Evolutionary conservation across 2,888 invertebrate species (phyloP).

Genomic region (Dinocampus coccinellae): DNA sequence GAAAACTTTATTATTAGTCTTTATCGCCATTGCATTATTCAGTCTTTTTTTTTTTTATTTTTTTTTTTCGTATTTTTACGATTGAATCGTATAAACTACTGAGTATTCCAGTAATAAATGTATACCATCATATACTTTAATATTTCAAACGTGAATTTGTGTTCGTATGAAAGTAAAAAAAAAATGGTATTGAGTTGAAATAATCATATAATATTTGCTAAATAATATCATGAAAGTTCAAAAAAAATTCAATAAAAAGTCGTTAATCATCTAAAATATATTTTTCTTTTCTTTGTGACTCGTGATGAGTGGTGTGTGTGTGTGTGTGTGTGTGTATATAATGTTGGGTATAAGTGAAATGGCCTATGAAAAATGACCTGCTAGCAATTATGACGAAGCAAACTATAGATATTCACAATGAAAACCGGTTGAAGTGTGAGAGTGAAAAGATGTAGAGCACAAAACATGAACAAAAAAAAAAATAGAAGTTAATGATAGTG

Average conservation of each 20-base stretch:
- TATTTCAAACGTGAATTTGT: conserved; percentile 1
- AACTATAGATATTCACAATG: not conserved
- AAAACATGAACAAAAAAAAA: not conserved
- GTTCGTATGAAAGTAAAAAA: not conserved
- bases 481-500: not conserved
- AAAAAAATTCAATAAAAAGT: conserved; percentile 8
- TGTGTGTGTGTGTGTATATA: too few relatives aligned
- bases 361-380: conserved; percentile 59
- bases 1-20: conserved; percentile 49
- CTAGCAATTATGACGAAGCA: conserved; percentile 56
- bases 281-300: conserved; percentile 36
- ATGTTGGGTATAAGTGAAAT: conserved; percentile 44
- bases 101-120: not conserved
- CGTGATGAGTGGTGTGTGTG: conserved; percentile 35
- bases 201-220: too few relatives aligned
- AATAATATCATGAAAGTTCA: not conserved
- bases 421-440: not conserved
- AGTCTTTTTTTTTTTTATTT: too few relatives aligned
- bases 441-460: not conserved
- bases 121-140: conserved; percentile 20
- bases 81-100: not conserved
- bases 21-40: conserved; percentile 20
- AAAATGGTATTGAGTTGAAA: too few relatives aligned
- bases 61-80: conserved; percentile 24
- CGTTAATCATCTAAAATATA: conserved; percentile 51